Evolutionary conservation across 2,113 vertebrate species (phyloP).

Genomic region (Anolis sagrei): DNA sequence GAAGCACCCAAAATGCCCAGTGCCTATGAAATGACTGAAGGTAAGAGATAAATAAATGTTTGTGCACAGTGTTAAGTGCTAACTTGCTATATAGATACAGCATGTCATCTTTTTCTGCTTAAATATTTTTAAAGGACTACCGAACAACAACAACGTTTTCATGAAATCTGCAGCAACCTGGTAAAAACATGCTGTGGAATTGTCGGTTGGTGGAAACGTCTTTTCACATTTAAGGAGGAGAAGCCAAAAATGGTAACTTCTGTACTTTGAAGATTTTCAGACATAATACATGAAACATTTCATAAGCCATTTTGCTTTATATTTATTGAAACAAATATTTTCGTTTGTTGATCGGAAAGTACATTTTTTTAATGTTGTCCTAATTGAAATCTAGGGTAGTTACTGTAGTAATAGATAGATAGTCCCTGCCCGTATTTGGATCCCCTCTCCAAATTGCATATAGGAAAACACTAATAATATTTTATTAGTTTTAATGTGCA

Average conservation of each 20-base stretch:
- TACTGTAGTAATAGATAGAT: neutral
- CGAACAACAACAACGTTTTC: slow-evolving; percentile 96
- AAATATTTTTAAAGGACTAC: slow-evolving; percentile 85
- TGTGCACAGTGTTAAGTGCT: neutral
- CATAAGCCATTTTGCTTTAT: neutral
- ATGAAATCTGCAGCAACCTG: slow-evolving; percentile 94
- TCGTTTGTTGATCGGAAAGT: neutral
- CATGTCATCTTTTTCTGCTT: neutral
- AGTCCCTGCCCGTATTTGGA: neutral
- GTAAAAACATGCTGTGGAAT: slow-evolving; percentile 90
- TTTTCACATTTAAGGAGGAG: slow-evolving; percentile 93
- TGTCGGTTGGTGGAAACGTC: slow-evolving; percentile 92
- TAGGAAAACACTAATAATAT: no score
- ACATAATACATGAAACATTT: neutral
- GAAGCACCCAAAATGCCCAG: neutral
- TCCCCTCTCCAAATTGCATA: neutral
- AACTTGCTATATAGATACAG: neutral
- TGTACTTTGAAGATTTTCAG: neutral
- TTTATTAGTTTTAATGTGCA: no score
- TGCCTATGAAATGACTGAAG: neutral
- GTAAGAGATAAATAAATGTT: no score
- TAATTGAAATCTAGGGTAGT: neutral
- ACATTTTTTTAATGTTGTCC: neutral
- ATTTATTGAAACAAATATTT: neutral
- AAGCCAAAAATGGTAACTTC: slow-evolving; percentile 94